Percentiles rank a stretch among this genome's conserved stretches.
phyloP scores from a whole-genome alignment of 1,140 invertebrate genomes.

The Agrilus planipennis region DNA sequence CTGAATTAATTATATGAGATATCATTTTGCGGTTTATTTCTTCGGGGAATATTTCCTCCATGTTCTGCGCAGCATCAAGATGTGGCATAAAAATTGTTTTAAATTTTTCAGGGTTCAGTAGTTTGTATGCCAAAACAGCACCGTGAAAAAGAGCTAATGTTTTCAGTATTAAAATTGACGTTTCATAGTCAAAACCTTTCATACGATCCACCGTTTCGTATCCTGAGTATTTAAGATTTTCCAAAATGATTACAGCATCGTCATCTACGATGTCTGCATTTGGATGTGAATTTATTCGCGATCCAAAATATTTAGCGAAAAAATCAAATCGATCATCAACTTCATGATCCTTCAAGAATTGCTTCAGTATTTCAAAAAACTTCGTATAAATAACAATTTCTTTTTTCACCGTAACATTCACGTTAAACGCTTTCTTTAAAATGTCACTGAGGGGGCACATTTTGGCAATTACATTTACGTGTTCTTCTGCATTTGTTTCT shows the following conservation, averaged over 20 bases:
- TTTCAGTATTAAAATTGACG: constrained; percentile 25
- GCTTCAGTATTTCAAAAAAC: constrained; percentile 18
- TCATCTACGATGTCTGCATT: constrained; percentile 18
- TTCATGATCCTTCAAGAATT: constrained; percentile 19
- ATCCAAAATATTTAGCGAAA: constrained; percentile 22
- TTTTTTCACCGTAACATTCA: constrained; percentile 33
- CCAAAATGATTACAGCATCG: constrained; percentile 30
- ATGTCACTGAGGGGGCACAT: constrained; percentile 31
- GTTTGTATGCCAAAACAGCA: constrained; percentile 28
- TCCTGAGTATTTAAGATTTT: constrained; percentile 32
- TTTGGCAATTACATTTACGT: constrained; percentile 35
- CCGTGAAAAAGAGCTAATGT: constrained; percentile 35
- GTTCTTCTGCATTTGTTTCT: constrained; percentile 15
- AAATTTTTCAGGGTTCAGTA: constrained; percentile 34
- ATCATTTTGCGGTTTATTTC: too few species aligned
- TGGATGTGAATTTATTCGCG: constrained; percentile 19
- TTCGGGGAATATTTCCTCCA: too few species aligned
- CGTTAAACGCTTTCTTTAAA: constrained; percentile 31
- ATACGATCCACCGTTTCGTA: constrained; percentile 25
- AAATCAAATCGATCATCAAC: constrained; percentile 11
- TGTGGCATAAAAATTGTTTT: constrained; percentile 26
- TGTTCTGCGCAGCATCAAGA: too few species aligned
- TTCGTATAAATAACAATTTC: constrained; percentile 24
- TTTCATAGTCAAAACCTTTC: constrained; percentile 30
- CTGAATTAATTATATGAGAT: too few species aligned